Percentiles rank a stretch among this genome's conserved stretches.
Evolutionary conservation across 2,113 vertebrate species (phyloP).

Genomic region (Cavia porcellus): DNA sequence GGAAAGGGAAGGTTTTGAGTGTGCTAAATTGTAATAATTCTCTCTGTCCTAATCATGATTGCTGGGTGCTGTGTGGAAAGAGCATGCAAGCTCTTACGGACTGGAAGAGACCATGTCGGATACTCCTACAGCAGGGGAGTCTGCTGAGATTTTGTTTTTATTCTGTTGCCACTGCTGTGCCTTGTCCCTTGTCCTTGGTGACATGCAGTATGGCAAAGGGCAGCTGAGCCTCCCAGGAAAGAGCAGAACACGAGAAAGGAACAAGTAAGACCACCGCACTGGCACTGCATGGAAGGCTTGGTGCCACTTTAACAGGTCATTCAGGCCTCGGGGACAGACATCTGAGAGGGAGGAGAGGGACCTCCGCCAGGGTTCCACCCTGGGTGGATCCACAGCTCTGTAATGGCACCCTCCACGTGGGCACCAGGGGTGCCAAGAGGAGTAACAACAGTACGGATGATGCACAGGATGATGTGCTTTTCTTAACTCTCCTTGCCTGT

Average conservation of each 20-base stretch:
- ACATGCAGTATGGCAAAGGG: background rate
- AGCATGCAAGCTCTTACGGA: background rate
- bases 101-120: background rate
- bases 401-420: background rate
- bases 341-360: background rate
- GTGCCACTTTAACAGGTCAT: no score
- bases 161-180: background rate
- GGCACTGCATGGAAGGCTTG: background rate
- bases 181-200: background rate
- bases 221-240: background rate
- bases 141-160: background rate
- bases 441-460: background rate
- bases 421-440: background rate
- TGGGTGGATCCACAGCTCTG: background rate
- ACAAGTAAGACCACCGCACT: rapidly evolving
- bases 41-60: no score
- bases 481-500: background rate
- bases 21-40: rapidly evolving
- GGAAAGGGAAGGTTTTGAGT: no score
- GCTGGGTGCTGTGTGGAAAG: background rate
- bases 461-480: background rate
- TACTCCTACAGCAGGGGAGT: background rate
- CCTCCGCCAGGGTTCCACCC: background rate
- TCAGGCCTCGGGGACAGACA: background rate
- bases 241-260: background rate